These are phyloP conservation scores for Aphelenchoides bicaudatus DNA, from an alignment of 2,888 invertebrate genomes.

Conservation along the genomic window DNA sequence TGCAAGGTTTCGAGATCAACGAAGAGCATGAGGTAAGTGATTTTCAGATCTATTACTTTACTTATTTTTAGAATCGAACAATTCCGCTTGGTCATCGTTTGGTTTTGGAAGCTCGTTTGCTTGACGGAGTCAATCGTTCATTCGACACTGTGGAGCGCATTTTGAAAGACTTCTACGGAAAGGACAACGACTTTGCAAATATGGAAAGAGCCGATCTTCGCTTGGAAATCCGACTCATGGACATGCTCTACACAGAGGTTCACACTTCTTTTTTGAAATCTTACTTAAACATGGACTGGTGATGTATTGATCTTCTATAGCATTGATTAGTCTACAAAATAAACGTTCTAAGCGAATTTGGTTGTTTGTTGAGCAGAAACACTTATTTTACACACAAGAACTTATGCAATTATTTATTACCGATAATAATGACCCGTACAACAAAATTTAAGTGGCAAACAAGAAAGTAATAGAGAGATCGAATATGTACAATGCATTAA, in stretches of 20 bases:
- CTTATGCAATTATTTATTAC: too few species aligned
- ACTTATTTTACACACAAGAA: too few species aligned
- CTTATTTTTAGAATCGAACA: slow-evolving; percentile 34
- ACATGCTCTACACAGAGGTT: slow-evolving; percentile 46
- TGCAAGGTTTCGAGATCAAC: slow-evolving; percentile 52
- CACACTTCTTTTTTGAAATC: slow-evolving; percentile 51
- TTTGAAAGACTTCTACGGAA: slow-evolving; percentile 43
- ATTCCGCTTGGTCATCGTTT: slow-evolving; percentile 46
- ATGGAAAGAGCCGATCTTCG: slow-evolving; percentile 50
- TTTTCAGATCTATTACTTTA: neutral
- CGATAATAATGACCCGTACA: too few species aligned
- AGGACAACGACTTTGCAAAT: slow-evolving; percentile 34
- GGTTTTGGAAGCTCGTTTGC: slow-evolving; percentile 43
- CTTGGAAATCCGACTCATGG: slow-evolving; percentile 51
- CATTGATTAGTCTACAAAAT: neutral
- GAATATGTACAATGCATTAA: too few species aligned
- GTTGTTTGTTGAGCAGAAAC: too few species aligned
- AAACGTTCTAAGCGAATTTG: neutral
- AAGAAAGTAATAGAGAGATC: too few species aligned
- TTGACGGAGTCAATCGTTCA: slow-evolving; percentile 39
- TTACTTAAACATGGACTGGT: slow-evolving; percentile 54
- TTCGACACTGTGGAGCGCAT: slow-evolving; percentile 49
- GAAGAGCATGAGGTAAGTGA: slow-evolving; percentile 45
- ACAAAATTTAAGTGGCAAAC: too few species aligned
- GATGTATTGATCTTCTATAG: slow-evolving; percentile 14